Conservation (phyloP, 2,888 invertebrate species). For the Branchipolynoe longqiensis region DNA sequence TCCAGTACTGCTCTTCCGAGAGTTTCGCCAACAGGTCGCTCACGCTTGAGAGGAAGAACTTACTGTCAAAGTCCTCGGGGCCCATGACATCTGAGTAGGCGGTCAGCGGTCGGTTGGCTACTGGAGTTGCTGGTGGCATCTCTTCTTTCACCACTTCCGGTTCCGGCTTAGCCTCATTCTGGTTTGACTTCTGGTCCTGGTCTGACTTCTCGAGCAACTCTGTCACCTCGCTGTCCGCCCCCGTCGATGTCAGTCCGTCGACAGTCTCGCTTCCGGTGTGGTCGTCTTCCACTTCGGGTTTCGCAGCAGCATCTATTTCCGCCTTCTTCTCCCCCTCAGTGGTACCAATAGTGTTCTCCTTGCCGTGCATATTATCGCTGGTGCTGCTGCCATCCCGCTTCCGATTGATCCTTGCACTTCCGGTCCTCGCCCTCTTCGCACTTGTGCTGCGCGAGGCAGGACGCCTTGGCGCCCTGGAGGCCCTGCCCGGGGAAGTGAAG, state of each 20-base stretch:
- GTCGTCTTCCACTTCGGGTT: background rate
- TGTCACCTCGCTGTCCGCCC: background rate
- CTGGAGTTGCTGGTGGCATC: background rate
- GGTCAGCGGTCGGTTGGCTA: background rate
- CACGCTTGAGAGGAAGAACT: conserved; percentile 56
- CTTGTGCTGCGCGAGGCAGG: no score
- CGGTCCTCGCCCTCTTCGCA: no score
- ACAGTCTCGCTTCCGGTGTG: background rate
- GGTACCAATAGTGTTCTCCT: background rate
- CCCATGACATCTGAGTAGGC: conserved; percentile 19
- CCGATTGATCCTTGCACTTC: no score
- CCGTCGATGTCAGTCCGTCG: background rate
- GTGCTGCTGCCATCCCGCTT: background rate
- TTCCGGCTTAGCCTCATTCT: background rate
- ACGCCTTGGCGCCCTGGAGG: no score
- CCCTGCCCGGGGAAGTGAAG: no score
- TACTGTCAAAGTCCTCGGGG: conserved; percentile 64
- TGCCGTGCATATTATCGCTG: no score
- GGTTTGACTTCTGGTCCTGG: background rate
- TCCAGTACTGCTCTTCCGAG: conserved; percentile 20
- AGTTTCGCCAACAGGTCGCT: conserved; percentile 39
- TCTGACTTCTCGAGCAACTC: background rate
- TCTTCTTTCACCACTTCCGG: conserved; percentile 8
- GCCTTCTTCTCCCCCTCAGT: background rate
- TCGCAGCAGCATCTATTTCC: background rate